Evolutionary conservation across 1,140 invertebrate genomes (phyloP).

Genomic region (Penaeus indicus): DNA sequence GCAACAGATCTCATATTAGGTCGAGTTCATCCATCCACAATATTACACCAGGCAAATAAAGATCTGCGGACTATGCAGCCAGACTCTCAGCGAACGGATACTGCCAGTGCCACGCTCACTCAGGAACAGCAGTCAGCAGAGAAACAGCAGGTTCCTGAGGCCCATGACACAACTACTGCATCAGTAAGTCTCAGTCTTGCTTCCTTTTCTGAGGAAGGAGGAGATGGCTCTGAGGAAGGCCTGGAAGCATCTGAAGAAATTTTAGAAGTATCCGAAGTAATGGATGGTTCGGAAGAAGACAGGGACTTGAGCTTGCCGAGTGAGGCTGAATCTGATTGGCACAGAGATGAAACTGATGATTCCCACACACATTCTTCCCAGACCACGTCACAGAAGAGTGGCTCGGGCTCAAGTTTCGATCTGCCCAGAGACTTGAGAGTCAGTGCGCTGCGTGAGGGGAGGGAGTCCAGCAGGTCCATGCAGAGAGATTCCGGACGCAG

Average conservation of each 20-base stretch:
- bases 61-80: neutral
- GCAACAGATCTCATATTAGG: constrained; percentile 49
- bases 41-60: constrained; percentile 1
- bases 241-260: constrained; percentile 42
- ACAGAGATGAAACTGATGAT: neutral
- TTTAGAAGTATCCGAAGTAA: neutral
- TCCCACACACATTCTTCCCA: neutral
- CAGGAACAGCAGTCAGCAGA: neutral
- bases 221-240: constrained; percentile 27
- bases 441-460: neutral
- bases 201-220: constrained; percentile 41
- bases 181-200: constrained; percentile 49
- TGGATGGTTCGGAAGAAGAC: constrained; percentile 41
- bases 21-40: constrained; percentile 36
- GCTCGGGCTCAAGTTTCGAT: no score
- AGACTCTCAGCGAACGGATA: constrained; percentile 20
- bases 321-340: constrained; percentile 28
- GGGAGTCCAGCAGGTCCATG: neutral
- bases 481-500: constrained; percentile 52
- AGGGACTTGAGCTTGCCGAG: constrained; percentile 32
- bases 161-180: constrained; percentile 44
- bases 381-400: constrained; percentile 20
- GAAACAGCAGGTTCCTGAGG: neutral
- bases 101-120: neutral
- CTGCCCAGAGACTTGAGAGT: neutral